Base-by-base conservation (phyloP, 92 coral and sea anemone species). In the Hydrozoanthus gracilis region DNA sequence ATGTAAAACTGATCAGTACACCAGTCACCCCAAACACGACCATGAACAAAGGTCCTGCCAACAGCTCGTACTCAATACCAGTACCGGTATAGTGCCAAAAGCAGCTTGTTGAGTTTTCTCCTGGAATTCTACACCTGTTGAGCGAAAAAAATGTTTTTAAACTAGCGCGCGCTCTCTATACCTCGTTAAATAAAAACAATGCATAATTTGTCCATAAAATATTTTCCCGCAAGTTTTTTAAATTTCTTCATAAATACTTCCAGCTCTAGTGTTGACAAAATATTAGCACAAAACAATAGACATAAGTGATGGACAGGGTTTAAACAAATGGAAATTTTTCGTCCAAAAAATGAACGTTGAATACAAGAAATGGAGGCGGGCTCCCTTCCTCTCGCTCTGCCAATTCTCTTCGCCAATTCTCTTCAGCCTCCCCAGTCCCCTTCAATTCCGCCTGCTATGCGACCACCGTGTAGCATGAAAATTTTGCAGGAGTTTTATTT, bases 41-140 rank as follows among this genome's bases (percentile, higher is more conserved):
- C 16, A 74, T 74, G 39, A 74, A 74, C 14, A 74, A 60, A 3
- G 79, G 79, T 18, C 79, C 79, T 47, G 79, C 79, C 9, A 74
- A 60, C 13, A 74, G 61, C 61, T 74, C 79, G 16, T 74, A 74
- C 55, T 74, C 58, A 15, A 74, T 49, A 50, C 79, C 79, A 46
- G 79, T 74, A 60, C 79, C 79, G 47, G 39, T 74, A 60, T 74
- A 74, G 7, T 74, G 61, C 79, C 79, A 74, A n/a, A 3, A 18
- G 51, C 79, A 74, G 79, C 15, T 74, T 74, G 79, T 47, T 3
- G 61, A 50, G 79, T 74, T 74, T 10, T 13, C 51, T 51, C 12
- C 79, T 44, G 35, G 14, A 9, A 35, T 12, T 11, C 13, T n/a
- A n/a, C 58, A 67, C 35, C 56, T n/a, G 39, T 17, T 27, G 12